phyloP scores from a whole-genome alignment of 2,113 vertebrate genomes.

The Eupsittula cactorum region DNA sequence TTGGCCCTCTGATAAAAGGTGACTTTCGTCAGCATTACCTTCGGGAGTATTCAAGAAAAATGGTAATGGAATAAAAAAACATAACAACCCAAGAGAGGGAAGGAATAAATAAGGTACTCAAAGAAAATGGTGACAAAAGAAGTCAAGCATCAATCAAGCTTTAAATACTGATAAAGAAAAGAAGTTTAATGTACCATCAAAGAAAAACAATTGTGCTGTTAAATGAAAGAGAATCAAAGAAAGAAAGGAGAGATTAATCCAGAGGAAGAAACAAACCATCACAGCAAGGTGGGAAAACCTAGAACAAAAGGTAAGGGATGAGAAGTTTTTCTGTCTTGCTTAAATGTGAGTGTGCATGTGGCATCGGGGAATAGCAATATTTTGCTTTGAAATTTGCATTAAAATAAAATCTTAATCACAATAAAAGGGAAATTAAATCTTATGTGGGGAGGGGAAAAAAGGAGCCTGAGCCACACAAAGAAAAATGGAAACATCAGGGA shows the following conservation, averaged over 20 bases:
- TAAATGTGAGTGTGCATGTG: not conserved
- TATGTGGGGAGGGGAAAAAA: not conserved
- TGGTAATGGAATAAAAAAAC: not conserved
- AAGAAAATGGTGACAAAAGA: slow-evolving; percentile 24
- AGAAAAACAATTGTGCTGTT: slow-evolving; percentile 36
- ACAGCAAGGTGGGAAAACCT: not conserved
- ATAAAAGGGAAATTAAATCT: slow-evolving; percentile 21
- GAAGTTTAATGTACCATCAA: slow-evolving; percentile 19
- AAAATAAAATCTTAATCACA: slow-evolving; percentile 44
- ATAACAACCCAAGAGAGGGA: not conserved
- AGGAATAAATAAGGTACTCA: not conserved
- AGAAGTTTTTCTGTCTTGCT: not conserved
- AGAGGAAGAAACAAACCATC: slow-evolving; percentile 4
- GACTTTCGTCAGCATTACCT: not conserved
- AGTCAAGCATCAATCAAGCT: slow-evolving; percentile 17
- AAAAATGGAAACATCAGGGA: not conserved
- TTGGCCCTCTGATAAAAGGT: not conserved
- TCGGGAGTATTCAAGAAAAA: not conserved
- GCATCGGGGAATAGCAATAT: not conserved
- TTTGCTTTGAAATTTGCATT: slow-evolving; percentile 35
- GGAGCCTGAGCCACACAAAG: not conserved
- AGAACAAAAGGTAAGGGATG: slow-evolving; percentile 39
- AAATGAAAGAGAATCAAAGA: slow-evolving; percentile 40
- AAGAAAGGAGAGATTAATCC: slow-evolving; percentile 36
- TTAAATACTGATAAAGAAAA: slow-evolving; percentile 35